A percentile compares a stretch with the other conserved stretches of the same genome.
Conservation (phyloP, 2,888 invertebrate species). For the Machimus rusticus region DNA sequence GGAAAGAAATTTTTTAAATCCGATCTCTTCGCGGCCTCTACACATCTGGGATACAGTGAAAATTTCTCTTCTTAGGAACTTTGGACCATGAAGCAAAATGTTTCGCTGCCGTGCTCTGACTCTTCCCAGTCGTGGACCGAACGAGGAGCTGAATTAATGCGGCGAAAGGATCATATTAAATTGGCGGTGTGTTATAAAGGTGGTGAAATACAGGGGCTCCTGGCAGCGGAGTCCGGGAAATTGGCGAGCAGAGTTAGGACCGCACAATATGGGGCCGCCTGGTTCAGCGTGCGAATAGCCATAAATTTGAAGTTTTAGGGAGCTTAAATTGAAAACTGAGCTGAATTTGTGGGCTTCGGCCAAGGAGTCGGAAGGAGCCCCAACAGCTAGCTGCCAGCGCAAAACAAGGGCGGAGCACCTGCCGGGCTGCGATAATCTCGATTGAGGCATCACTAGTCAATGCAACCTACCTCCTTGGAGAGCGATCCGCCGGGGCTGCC, state of each 20-base stretch:
- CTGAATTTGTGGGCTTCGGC: background rate
- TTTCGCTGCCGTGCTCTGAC: background rate
- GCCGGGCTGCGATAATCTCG: background rate
- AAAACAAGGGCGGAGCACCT: background rate
- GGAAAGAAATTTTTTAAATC: background rate
- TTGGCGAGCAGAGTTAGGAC: background rate
- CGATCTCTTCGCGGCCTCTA: background rate
- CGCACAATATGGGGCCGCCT: background rate
- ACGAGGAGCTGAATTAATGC: background rate
- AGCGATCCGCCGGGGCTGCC: conserved; percentile 55
- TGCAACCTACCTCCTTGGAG: conserved; percentile 58
- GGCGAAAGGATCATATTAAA: background rate
- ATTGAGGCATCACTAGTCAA: background rate
- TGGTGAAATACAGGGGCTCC: background rate
- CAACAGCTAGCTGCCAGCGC: background rate
- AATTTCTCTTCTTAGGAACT: background rate
- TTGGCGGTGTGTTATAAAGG: background rate
- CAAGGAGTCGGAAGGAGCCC: background rate
- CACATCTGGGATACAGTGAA: background rate
- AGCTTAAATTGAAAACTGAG: background rate
- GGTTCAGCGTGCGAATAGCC: background rate
- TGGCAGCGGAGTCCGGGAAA: background rate
- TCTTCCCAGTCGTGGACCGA: background rate
- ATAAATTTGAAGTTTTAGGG: background rate
- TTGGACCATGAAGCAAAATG: background rate